These are phyloP conservation scores for Chymomyza caudatula DNA, from an alignment of 2,888 invertebrate species.

Conservation along the genomic window DNA sequence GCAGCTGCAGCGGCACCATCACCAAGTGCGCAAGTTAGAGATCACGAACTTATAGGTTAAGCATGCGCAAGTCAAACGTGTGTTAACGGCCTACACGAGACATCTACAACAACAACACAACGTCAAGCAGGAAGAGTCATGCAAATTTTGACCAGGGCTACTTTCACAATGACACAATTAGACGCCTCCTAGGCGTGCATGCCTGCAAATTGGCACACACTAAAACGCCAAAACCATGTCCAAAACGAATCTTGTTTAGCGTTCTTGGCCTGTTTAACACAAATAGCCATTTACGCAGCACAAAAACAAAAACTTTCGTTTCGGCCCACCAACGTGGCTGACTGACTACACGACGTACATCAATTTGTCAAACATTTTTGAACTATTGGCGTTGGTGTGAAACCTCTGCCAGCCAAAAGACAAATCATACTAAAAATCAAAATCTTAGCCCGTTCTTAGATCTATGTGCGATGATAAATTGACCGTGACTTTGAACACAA, in stretches of 20 bases:
- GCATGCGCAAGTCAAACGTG: slow-evolving; percentile 24
- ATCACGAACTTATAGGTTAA: slow-evolving; percentile 66
- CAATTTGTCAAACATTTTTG: slow-evolving; percentile 54
- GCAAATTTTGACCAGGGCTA: slow-evolving; percentile 7
- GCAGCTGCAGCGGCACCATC: slow-evolving; percentile 23
- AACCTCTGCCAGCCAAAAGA: background rate
- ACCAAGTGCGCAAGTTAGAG: slow-evolving; percentile 54
- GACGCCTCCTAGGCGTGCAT: slow-evolving; percentile 9
- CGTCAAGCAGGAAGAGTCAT: slow-evolving; percentile 22
- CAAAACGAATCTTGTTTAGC: background rate
- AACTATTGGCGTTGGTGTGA: background rate
- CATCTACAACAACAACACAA: slow-evolving; percentile 1
- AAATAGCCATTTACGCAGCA: slow-evolving; percentile 34
- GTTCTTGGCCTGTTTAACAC: slow-evolving; percentile 33
- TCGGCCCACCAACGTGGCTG: slow-evolving; percentile 50
- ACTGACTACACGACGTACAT: slow-evolving; percentile 20
- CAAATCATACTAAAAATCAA: background rate
- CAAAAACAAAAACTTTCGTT: slow-evolving; percentile 41
- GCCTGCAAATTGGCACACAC: slow-evolving; percentile 15
- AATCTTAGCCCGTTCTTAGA: background rate
- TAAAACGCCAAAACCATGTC: slow-evolving; percentile 23
- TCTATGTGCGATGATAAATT: slow-evolving; percentile 53
- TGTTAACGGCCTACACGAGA: background rate
- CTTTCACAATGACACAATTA: slow-evolving; percentile 65
- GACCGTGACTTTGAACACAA: slow-evolving; percentile 48